Evolutionary conservation across 2,797 vertebrate genomes (phyloP).

Genomic region (Rhinophrynus dorsalis): DNA sequence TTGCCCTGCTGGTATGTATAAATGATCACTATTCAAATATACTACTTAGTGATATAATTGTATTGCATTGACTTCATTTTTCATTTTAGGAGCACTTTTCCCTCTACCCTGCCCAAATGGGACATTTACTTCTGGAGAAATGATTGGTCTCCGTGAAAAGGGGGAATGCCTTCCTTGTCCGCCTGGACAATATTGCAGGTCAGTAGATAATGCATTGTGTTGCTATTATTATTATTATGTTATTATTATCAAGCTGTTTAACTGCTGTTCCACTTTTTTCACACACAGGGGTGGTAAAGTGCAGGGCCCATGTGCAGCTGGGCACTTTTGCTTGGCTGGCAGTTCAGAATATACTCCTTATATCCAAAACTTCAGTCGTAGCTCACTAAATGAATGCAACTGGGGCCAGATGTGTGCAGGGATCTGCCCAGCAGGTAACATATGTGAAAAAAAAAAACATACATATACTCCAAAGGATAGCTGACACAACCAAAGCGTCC

Average conservation of each 20-base stretch:
- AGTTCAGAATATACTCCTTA: constrained; percentile 75
- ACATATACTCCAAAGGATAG: too few relatives aligned
- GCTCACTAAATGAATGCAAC: constrained; percentile 64
- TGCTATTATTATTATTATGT: too few relatives aligned
- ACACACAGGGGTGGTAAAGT: constrained; percentile 74
- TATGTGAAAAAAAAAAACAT: too few relatives aligned
- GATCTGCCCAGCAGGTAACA: constrained; percentile 83
- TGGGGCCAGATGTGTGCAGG: constrained; percentile 78
- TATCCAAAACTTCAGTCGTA: constrained; percentile 55
- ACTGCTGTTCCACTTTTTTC: not conserved
- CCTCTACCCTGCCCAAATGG: constrained; percentile 82
- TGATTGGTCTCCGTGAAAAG: constrained; percentile 74
- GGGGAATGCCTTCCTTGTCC: constrained; percentile 82
- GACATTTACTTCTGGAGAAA: constrained; percentile 74
- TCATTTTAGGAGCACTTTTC: constrained; percentile 68
- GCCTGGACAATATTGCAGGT: constrained; percentile 89
- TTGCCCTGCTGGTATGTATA: constrained; percentile 77
- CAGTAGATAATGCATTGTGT: too few relatives aligned
- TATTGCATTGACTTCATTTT: too few relatives aligned
- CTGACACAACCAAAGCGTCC: too few relatives aligned
- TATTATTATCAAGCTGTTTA: not conserved
- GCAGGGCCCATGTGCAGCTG: constrained; percentile 81
- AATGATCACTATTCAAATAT: not conserved
- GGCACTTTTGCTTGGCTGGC: constrained; percentile 82
- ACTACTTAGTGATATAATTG: too few relatives aligned